Evolutionary conservation across 2,113 vertebrate genomes (phyloP).

Genomic region (Jaculus jaculus): DNA sequence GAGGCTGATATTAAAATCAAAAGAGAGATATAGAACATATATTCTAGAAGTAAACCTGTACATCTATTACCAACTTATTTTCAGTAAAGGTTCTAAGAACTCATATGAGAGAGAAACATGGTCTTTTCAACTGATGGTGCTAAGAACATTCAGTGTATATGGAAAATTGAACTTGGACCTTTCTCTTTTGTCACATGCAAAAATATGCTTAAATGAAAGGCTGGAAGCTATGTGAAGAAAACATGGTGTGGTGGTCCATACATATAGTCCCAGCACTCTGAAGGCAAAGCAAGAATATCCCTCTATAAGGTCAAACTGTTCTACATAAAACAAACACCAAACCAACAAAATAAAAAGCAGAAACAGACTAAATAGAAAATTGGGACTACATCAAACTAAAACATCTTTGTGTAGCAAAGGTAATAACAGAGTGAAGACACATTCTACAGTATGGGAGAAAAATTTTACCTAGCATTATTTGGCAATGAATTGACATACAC

Average conservation of each 20-base stretch:
- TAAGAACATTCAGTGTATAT: not conserved
- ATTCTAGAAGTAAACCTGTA: too few species aligned
- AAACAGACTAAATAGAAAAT: not conserved
- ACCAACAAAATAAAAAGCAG: not conserved
- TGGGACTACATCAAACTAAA: not conserved
- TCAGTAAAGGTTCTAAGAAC: not conserved
- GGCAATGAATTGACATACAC: not conserved
- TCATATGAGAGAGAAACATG: not conserved
- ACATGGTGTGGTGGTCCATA: too few species aligned
- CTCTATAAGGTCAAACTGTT: too few species aligned
- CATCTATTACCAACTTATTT: too few species aligned
- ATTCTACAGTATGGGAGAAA: too few species aligned
- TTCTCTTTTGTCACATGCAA: not conserved
- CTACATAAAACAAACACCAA: too few species aligned
- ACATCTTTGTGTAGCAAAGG: too few species aligned
- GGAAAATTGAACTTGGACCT: not conserved
- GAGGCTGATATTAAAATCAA: too few species aligned
- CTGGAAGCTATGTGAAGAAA: not conserved
- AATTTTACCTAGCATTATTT: too few species aligned
- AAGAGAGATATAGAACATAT: not conserved
- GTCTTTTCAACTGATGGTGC: not conserved
- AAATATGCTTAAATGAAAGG: not conserved
- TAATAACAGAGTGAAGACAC: not conserved
- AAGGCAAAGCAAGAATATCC: too few species aligned
- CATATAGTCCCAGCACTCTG: too few species aligned